phyloP scores from a whole-genome alignment of 1,140 invertebrate genomes.

The Leguminivora glycinivorella region DNA sequence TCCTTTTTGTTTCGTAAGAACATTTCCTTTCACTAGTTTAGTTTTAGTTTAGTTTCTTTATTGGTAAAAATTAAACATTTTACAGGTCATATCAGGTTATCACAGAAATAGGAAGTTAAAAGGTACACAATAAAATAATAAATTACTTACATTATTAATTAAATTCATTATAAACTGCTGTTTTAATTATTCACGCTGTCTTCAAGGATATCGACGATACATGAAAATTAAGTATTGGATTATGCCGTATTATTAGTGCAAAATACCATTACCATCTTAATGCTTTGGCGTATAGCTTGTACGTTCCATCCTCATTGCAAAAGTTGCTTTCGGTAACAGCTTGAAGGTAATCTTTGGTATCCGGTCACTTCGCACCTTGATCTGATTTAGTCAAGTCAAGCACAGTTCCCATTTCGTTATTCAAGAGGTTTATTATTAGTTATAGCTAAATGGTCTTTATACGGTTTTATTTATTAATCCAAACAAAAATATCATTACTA shows the following conservation, averaged over 20 bases:
- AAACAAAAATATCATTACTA: no score
- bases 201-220: background rate
- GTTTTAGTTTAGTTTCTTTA: no score
- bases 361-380: constrained; percentile 22
- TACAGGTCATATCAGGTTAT: no score
- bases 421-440: background rate
- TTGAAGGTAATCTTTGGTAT: constrained; percentile 14
- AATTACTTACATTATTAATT: no score
- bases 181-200: constrained; percentile 5
- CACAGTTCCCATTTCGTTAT: background rate
- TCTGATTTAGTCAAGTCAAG: background rate
- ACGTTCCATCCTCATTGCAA: constrained; percentile 15
- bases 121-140: no score
- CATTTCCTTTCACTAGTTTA: constrained; percentile 15
- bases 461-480: no score
- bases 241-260: background rate
- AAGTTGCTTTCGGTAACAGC: background rate
- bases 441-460: background rate
- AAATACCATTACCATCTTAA: background rate
- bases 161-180: no score
- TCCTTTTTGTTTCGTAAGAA: background rate
- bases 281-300: background rate
- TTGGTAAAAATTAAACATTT: no score
- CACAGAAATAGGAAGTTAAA: no score
- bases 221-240: background rate